phyloP scores from a whole-genome alignment of 2,797 vertebrate species.

The Pseudochirops cupreus region DNA sequence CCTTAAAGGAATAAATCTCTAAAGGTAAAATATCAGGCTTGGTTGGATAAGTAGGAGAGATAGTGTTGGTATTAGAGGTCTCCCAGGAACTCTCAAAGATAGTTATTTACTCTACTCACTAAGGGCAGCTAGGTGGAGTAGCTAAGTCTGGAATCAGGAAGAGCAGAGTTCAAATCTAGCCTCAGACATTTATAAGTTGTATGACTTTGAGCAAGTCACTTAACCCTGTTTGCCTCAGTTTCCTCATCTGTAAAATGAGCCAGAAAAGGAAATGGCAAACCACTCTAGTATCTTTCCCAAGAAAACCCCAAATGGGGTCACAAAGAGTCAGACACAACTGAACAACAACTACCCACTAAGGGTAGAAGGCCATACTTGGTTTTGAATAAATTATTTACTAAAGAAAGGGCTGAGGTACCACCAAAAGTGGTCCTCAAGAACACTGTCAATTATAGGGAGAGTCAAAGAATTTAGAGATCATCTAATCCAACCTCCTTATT shows the following conservation, averaged over 20 bases:
- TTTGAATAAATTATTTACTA: neutral
- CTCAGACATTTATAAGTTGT: neutral
- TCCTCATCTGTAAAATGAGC: neutral
- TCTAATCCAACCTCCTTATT: neutral
- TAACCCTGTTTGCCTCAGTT: neutral
- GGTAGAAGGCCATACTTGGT: neutral
- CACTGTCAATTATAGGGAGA: neutral
- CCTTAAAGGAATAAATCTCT: constrained; percentile 33
- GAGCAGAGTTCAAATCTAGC: neutral
- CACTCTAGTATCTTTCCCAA: neutral
- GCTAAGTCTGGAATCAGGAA: neutral
- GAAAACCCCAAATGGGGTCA: neutral
- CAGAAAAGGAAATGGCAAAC: neutral
- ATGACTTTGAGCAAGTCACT: neutral
- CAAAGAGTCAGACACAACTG: neutral
- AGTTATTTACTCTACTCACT: neutral
- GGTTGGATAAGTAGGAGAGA: neutral
- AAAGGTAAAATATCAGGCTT: neutral
- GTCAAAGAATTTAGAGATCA: neutral
- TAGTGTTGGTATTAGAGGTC: neutral
- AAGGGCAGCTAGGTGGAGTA: neutral
- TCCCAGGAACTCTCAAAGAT: neutral
- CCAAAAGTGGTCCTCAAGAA: neutral
- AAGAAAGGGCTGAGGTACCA: neutral
- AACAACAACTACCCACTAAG: neutral